These are phyloP conservation scores for Ascaphus truei DNA, from an alignment of 2,113 vertebrate genomes.

Conservation along the genomic window DNA sequence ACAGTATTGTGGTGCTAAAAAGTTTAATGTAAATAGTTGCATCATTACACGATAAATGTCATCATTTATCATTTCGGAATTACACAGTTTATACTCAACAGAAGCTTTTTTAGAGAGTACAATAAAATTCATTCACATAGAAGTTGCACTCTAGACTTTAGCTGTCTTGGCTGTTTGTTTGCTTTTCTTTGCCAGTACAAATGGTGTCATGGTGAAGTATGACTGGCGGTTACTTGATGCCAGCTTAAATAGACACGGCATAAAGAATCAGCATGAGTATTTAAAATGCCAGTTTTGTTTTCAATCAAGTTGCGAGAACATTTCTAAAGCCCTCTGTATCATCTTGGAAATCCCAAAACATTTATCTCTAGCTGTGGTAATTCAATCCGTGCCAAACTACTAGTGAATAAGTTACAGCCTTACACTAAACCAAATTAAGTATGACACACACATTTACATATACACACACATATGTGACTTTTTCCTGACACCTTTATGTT, in stretches of 20 bases:
- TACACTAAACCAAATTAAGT: too few species aligned
- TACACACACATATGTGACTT: too few species aligned
- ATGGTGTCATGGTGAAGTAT: constrained; percentile 15
- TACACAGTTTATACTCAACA: too few species aligned
- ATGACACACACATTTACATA: too few species aligned
- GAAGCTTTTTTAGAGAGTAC: not conserved
- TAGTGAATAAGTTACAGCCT: not conserved
- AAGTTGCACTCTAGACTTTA: not conserved
- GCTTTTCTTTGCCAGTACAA: constrained; percentile 7
- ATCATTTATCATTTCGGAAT: too few species aligned
- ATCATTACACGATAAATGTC: too few species aligned
- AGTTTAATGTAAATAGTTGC: too few species aligned
- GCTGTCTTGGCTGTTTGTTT: not conserved
- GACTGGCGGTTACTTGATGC: constrained; percentile 6
- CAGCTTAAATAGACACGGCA: constrained; percentile 6
- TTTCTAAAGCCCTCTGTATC: not conserved
- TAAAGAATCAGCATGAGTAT: constrained; percentile 16
- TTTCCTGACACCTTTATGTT: too few species aligned
- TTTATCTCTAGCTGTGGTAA: not conserved
- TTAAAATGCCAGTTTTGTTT: constrained; percentile 17
- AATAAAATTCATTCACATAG: not conserved
- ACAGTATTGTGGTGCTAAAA: too few species aligned
- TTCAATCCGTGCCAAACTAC: not conserved
- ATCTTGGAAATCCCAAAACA: constrained; percentile 13
- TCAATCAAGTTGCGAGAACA: not conserved